phyloP scores from a whole-genome alignment of 2,888 invertebrate genomes.

The Epirrita christyi region DNA sequence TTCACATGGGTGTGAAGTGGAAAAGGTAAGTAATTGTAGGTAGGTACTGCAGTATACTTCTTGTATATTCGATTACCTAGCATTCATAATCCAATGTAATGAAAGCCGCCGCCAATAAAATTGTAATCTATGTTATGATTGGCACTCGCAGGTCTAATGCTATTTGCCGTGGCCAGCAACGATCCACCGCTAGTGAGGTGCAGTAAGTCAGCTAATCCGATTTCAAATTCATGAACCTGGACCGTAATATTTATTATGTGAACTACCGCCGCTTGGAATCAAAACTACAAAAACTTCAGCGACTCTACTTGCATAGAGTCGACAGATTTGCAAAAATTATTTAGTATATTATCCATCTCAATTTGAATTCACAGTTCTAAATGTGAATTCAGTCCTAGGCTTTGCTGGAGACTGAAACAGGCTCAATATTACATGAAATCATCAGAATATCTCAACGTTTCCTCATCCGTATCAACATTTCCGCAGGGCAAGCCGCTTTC shows the following conservation, averaged over 20 bases:
- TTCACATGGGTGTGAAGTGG: too few species aligned
- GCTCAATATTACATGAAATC: constrained; percentile 1
- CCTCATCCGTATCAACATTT: constrained; percentile 16
- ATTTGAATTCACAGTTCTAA: background rate
- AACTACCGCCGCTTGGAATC: constrained; percentile 2
- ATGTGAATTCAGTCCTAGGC: background rate
- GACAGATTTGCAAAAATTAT: too few species aligned
- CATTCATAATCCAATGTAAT: constrained; percentile 6
- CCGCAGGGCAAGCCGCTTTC: constrained; percentile 11
- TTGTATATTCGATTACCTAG: background rate
- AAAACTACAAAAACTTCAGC: background rate
- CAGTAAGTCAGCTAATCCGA: constrained; percentile 38
- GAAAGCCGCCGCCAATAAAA: constrained; percentile 45
- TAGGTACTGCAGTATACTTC: too few species aligned
- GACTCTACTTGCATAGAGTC: background rate
- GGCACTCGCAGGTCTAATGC: constrained; percentile 46
- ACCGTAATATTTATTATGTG: constrained; percentile 11
- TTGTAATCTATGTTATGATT: constrained; percentile 61
- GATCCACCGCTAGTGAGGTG: constrained; percentile 19
- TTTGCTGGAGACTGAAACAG: background rate
- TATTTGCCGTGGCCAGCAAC: constrained; percentile 22
- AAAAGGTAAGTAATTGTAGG: too few species aligned
- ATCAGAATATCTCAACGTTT: constrained; percentile 6
- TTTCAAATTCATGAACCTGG: constrained; percentile 37
- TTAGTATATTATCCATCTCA: background rate